Evolutionary conservation across 2,113 vertebrate genomes (phyloP), one percentile per base, ranked within the genome.

Genomic region (Bufo bufo): DNA sequence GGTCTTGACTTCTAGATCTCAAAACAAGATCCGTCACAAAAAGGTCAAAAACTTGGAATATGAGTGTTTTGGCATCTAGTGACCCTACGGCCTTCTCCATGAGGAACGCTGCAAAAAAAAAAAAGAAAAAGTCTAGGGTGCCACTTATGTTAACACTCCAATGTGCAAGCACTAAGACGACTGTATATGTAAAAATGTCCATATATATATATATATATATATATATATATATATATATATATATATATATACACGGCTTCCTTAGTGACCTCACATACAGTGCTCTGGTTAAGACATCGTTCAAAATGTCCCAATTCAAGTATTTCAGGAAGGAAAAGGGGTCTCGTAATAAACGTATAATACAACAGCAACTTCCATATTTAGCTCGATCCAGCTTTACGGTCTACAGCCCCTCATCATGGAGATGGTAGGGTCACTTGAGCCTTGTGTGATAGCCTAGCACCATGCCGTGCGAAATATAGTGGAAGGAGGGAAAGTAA

Each of bases 221-320:
- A 43, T 43, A 12, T 71, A 43, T 71, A 84, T 63, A 91, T 87
- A 89, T 78, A 88, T 43, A 63, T 6, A 69, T 4, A 65, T 56
- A 14, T 79, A 89, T 91, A 84, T 89, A 65, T 82, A 90, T 23
- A 89, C 82, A 11, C 85, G 87, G 92, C 72, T 90, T 86, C 87
- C 87, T 86, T 43, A 77, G 92, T 91, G 91, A 90, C 93, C 91
- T 92, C 85, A 89, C 90, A 90, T 72, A 88, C 92, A 93, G 91
- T 91, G 89, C 92, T 93, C 69, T 49, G 87, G 17, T 75, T 85
- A 45, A 87, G 93, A 95, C 92, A 95, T 92, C 82, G 90, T 90
- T 90, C 85, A 84, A 91, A 33, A 93, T 94, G 94, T 94, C 93
- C 91, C 90, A 92, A 95, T 89, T 96, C 95, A 96, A 96, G 95